These are phyloP conservation scores for Dicyrtomina minuta DNA, from an alignment of 2,888 invertebrate species.

Conservation along the genomic window DNA sequence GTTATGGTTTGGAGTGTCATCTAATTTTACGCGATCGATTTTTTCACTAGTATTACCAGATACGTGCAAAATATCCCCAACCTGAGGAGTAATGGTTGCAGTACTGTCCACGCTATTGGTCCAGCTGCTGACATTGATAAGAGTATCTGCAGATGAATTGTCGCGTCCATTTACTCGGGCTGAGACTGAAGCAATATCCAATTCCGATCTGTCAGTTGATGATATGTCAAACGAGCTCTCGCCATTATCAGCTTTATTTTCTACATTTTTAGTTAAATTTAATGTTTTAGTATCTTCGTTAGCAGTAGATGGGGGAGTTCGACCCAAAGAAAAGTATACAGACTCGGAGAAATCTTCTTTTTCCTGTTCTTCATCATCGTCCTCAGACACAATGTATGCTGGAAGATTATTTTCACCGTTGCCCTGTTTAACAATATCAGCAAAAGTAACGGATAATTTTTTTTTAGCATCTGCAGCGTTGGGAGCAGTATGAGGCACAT, in stretches of 20 bases:
- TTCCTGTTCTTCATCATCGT: background rate
- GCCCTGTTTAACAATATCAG: constrained; percentile 23
- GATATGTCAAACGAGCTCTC: background rate
- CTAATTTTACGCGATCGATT: background rate
- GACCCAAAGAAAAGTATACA: constrained; percentile 24
- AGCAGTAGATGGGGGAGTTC: constrained; percentile 3
- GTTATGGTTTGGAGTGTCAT: background rate
- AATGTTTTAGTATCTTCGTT: background rate
- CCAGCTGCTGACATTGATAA: constrained; percentile 32
- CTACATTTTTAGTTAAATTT: background rate
- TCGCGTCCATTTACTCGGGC: constrained; percentile 22
- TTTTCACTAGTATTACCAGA: background rate
- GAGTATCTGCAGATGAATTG: constrained; percentile 13
- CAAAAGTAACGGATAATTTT: constrained; percentile 30
- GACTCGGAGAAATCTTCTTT: constrained; percentile 14
- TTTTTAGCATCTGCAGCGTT: constrained; percentile 3
- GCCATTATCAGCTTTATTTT: background rate
- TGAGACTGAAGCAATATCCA: constrained; percentile 28
- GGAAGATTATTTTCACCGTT: background rate
- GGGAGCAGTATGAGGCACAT: background rate
- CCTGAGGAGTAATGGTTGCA: background rate
- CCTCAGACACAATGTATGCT: background rate
- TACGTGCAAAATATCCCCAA: background rate
- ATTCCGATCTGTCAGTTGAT: constrained; percentile 14
- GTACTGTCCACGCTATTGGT: background rate